Evolutionary conservation across 2,797 vertebrate species (phyloP).

Genomic region (Cossypha polioptera): DNA sequence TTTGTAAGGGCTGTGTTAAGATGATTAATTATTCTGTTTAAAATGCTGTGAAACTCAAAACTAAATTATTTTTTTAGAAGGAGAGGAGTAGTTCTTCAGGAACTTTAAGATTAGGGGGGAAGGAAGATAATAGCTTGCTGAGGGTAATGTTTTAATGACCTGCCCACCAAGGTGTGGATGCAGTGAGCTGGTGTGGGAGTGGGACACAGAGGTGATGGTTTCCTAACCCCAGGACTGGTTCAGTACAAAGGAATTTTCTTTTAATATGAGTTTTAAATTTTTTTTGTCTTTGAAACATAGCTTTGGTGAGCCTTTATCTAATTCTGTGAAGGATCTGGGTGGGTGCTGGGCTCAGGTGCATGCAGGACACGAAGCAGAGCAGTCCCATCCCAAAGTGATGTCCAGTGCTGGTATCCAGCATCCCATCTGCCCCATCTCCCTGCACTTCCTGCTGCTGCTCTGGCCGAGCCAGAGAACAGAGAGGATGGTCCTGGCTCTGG

Average conservation of each 20-base stretch:
- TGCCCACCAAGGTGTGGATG: background rate
- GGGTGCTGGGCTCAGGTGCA: background rate
- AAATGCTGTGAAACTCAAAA: constrained; percentile 55
- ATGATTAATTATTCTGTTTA: constrained; percentile 43
- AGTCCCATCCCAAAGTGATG: background rate
- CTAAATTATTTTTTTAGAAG: background rate
- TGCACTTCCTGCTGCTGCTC: background rate
- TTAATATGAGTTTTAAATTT: background rate
- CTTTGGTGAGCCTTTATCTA: background rate
- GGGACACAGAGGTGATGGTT: background rate
- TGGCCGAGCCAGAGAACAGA: background rate
- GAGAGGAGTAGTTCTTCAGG: constrained; percentile 21
- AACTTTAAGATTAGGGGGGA: constrained; percentile 40
- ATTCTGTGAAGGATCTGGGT: background rate
- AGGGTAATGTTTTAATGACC: background rate
- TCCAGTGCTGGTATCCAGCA: background rate
- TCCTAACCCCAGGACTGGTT: background rate
- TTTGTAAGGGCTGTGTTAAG: constrained; percentile 23
- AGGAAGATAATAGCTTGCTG: background rate
- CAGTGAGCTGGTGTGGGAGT: background rate
- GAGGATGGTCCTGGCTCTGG: background rate
- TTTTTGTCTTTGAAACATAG: background rate
- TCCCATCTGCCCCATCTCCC: background rate
- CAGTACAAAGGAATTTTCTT: background rate
- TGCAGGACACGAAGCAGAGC: background rate